Conservation (phyloP, 2,113 vertebrate genomes). For the Malurus cyaneus region DNA sequence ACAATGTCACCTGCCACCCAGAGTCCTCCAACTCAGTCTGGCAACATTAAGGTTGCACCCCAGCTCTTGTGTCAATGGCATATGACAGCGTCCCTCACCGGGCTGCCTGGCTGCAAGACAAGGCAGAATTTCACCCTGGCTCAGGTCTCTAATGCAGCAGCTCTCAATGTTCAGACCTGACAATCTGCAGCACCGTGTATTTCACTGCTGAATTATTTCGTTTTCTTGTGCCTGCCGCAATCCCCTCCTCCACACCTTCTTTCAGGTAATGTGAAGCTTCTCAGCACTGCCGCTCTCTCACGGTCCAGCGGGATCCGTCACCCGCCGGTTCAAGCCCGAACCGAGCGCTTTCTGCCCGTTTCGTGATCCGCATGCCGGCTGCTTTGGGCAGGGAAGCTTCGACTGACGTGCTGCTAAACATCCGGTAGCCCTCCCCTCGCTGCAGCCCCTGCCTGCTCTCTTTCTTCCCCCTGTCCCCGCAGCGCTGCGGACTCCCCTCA, state of each 20-base stretch:
- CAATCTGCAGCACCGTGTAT: rapidly evolving
- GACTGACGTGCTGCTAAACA: background rate
- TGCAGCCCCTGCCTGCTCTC: background rate
- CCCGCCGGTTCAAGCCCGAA: too few relatives aligned
- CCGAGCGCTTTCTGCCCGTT: background rate
- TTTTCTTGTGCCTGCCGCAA: background rate
- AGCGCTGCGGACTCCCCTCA: background rate
- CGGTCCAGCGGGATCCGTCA: rapidly evolving
- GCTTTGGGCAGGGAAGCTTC: background rate
- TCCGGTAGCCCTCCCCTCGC: rapidly evolving
- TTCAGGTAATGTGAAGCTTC: rapidly evolving
- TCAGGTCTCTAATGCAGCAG: background rate
- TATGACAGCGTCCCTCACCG: rapidly evolving
- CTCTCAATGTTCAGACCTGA: background rate
- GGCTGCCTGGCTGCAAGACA: background rate
- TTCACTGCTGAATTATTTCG: background rate
- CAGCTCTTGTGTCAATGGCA: background rate
- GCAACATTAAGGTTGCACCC: background rate
- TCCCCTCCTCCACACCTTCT: too few relatives aligned
- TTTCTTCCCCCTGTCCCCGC: background rate
- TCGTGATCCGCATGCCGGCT: too few relatives aligned
- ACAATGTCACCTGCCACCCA: background rate
- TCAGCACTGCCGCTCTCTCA: background rate
- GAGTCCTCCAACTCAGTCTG: background rate
- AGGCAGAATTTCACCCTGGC: background rate